Percentiles rank a stretch among this genome's conserved stretches.
These are phyloP conservation scores for Orthonyx spaldingii DNA, from an alignment of 2,113 vertebrate genomes.

Conservation along the genomic window DNA sequence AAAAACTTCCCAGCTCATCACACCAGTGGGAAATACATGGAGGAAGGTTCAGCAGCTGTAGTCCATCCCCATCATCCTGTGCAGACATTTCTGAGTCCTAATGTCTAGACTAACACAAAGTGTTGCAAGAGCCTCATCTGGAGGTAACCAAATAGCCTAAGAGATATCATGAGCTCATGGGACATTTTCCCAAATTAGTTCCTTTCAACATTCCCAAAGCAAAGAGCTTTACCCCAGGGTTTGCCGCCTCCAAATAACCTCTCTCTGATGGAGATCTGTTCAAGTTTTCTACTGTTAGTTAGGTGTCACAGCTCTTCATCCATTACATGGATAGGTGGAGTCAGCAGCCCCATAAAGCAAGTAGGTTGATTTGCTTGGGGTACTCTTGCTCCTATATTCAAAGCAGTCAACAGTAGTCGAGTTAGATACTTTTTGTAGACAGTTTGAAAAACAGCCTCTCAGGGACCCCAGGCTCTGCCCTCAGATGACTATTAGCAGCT, in stretches of 20 bases:
- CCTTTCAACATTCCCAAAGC: not conserved
- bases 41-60: not conserved
- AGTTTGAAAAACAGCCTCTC: not conserved
- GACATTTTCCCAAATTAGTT: not conserved
- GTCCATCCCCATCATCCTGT: not conserved
- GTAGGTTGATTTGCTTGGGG: not conserved
- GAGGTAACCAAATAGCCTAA: rapidly evolving
- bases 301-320: not conserved
- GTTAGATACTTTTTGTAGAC: not conserved
- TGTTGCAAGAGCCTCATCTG: not conserved
- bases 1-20: not conserved
- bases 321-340: not conserved
- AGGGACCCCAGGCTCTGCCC: not conserved
- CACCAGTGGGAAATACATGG: not conserved
- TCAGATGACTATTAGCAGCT: not conserved
- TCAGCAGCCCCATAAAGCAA: not conserved
- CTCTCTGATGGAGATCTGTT: not conserved
- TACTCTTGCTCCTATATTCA: not conserved
- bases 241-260: not conserved
- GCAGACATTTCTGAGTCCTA: not conserved
- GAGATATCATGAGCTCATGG: rapidly evolving
- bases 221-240: not conserved
- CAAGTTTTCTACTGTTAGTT: not conserved
- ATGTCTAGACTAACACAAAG: rapidly evolving
- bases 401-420: not conserved